Evolutionary conservation across 35 echinoderm and acorn worm genomes (phyloP).

Genomic region (Diadema setosum): DNA sequence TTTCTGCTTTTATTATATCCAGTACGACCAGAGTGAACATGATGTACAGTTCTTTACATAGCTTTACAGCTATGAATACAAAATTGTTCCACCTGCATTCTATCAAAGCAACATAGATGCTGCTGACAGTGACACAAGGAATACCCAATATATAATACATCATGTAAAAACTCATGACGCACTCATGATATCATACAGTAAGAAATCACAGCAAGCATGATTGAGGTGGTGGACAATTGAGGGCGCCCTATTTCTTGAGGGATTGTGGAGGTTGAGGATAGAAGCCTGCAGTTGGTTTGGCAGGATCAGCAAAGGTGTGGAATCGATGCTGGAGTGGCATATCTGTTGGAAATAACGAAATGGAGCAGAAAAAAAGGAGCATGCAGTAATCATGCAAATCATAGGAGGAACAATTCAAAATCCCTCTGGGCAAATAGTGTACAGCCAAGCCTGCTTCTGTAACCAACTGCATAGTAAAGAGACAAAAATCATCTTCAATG

Average conservation of each 20-base stretch:
- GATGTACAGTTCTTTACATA: too few species aligned
- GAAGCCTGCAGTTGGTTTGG: neutral
- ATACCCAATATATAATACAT: too few species aligned
- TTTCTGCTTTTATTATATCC: too few species aligned
- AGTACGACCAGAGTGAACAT: too few species aligned
- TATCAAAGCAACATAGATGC: too few species aligned
- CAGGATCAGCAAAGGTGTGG: neutral
- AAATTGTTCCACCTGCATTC: too few species aligned
- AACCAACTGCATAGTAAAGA: neutral
- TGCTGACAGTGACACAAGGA: too few species aligned
- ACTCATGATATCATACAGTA: too few species aligned
- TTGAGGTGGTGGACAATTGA: too few species aligned
- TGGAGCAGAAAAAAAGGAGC: neutral
- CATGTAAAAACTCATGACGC: too few species aligned
- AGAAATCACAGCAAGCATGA: too few species aligned
- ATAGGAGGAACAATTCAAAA: neutral
- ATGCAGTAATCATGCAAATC: neutral
- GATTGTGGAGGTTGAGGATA: neutral
- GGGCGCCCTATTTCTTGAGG: neutral
- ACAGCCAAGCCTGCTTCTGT: neutral
- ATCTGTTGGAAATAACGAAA: neutral
- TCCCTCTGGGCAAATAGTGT: neutral
- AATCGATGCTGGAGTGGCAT: neutral
- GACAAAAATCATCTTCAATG: neutral
- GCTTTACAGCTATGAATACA: too few species aligned